phyloP scores from a whole-genome alignment of 2,888 invertebrate species.

The Oconnorella tubifera region DNA sequence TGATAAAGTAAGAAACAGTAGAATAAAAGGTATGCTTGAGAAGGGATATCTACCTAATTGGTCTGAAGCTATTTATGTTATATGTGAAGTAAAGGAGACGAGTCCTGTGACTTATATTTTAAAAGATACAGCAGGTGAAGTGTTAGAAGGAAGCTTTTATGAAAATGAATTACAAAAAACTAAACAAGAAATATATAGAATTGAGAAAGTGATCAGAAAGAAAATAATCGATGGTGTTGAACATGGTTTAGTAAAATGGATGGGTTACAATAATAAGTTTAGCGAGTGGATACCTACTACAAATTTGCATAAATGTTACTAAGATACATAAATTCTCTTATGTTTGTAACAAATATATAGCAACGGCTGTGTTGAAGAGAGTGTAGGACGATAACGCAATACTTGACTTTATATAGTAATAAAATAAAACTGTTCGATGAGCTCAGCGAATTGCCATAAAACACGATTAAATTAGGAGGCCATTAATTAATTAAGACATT shows the following conservation, averaged over 20 bases:
- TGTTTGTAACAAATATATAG: no score
- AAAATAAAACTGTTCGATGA: no score
- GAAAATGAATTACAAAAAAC: constrained; percentile 5
- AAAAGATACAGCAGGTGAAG: neutral
- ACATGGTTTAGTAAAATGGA: neutral
- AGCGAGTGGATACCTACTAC: neutral
- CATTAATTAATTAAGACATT: no score
- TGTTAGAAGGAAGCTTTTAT: constrained; percentile 6
- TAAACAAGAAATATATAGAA: constrained; percentile 4
- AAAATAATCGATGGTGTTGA: constrained; percentile 3
- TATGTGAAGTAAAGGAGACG: constrained; percentile 1
- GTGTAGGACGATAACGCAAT: no score
- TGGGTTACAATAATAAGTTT: neutral
- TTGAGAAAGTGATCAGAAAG: constrained; percentile 6
- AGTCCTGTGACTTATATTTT: constrained; percentile 8
- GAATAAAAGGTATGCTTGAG: constrained; percentile 6
- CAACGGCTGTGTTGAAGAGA: no score
- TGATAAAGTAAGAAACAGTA: constrained; percentile 7
- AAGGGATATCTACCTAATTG: constrained; percentile 9
- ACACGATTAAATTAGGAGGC: no score
- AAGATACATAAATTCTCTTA: no score
- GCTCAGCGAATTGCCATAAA: no score
- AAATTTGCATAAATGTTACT: neutral
- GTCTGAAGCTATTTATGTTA: constrained; percentile 5
- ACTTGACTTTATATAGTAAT: no score